phyloP scores from a whole-genome alignment of 2,888 invertebrate genomes.

The Pollenia griseotomentosa region DNA sequence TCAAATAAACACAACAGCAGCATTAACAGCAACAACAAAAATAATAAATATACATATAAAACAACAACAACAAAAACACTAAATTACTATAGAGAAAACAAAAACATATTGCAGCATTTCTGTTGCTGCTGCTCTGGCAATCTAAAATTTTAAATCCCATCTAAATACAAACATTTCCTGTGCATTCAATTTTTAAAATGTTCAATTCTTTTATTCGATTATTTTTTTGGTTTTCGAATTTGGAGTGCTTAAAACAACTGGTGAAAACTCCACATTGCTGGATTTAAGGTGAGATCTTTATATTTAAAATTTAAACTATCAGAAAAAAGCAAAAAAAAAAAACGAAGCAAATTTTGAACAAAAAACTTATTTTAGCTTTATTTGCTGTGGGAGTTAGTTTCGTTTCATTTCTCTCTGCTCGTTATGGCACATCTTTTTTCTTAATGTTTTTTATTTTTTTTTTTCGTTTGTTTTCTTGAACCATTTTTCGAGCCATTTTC shows the following conservation, averaged over 20 bases:
- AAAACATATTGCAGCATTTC: conserved; percentile 53
- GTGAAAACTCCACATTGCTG: conserved; percentile 17
- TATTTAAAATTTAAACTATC: conserved; percentile 41
- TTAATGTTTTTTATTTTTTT: background rate
- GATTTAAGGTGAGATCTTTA: conserved; percentile 64
- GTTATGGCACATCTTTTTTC: conserved; percentile 48
- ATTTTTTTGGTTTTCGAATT: conserved; percentile 14
- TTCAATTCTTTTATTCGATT: conserved; percentile 11
- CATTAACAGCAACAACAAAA: conserved; percentile 35
- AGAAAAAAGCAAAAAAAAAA: background rate
- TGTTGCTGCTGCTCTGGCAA: conserved; percentile 28
- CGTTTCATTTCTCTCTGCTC: conserved; percentile 45
- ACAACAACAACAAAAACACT: conserved; percentile 42
- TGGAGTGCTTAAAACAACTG: conserved; percentile 56
- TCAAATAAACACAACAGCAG: conserved; percentile 70
- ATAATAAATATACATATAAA: conserved; percentile 9
- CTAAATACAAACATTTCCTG: conserved; percentile 70
- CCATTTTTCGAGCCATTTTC: conserved; percentile 39
- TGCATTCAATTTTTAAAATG: conserved; percentile 57
- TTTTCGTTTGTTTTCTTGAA: background rate
- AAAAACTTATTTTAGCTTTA: conserved; percentile 37
- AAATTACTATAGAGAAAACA: conserved; percentile 30
- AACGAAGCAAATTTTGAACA: conserved; percentile 1
- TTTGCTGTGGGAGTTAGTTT: conserved; percentile 66
- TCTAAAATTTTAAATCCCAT: conserved; percentile 63